Conservation (phyloP, 1,140 invertebrate species). For the Orchesella cincta region DNA sequence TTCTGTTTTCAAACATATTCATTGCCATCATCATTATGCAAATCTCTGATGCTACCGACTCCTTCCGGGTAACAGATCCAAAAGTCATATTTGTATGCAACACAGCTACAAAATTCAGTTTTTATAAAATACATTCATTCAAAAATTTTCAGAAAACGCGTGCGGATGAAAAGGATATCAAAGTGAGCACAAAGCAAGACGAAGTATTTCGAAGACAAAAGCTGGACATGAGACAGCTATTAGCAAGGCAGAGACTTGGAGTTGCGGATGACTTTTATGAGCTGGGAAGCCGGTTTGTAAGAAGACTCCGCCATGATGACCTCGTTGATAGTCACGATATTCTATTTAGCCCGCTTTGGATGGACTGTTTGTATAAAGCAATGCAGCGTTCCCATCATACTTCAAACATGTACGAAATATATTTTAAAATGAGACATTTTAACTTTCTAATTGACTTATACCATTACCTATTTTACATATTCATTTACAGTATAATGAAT, state of each 20-base stretch:
- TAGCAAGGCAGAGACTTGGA: conserved; percentile 37
- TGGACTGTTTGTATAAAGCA: conserved; percentile 41
- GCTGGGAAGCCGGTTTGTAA: conserved; percentile 38
- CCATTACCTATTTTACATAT: not conserved
- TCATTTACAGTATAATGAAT: conserved; percentile 42
- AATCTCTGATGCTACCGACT: conserved; percentile 37
- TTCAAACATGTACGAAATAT: conserved; percentile 34
- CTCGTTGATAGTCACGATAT: conserved; percentile 38
- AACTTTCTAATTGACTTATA: not conserved
- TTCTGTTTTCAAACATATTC: conserved; percentile 23
- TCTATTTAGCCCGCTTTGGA: conserved; percentile 40
- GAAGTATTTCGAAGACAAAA: conserved; percentile 37
- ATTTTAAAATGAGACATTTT: not conserved
- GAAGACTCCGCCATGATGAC: conserved; percentile 44
- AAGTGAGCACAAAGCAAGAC: not conserved
- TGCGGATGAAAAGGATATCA: not conserved
- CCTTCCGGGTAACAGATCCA: not conserved
- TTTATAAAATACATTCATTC: not conserved
- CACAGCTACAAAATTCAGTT: too few species aligned
- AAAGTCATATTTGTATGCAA: too few species aligned
- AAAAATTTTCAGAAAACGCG: not conserved
- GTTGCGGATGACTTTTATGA: conserved; percentile 42
- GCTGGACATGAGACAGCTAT: conserved; percentile 43
- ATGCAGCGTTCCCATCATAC: conserved; percentile 36
- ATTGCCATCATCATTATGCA: conserved; percentile 29